phyloP scores from a whole-genome alignment of 1,140 invertebrate species.

The Ladona fulva region DNA sequence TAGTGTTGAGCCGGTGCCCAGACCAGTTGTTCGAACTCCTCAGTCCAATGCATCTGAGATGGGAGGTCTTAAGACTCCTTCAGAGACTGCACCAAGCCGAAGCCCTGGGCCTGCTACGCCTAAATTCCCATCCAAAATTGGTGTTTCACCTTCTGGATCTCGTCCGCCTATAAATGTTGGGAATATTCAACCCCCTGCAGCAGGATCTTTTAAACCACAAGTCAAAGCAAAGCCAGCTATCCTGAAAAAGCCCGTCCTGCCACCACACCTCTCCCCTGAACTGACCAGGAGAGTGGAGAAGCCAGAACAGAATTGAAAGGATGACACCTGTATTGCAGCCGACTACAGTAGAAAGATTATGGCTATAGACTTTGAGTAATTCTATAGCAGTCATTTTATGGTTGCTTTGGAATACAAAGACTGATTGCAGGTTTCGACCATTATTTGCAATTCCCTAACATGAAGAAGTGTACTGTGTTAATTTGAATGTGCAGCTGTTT shows the following conservation, averaged over 20 bases:
- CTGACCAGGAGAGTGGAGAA: background rate
- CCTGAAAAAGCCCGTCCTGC: constrained; percentile 55
- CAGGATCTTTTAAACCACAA: constrained; percentile 53
- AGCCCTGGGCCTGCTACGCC: constrained; percentile 31
- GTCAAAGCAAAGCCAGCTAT: constrained; percentile 64
- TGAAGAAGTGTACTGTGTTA: background rate
- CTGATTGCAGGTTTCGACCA: background rate
- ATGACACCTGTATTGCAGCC: background rate
- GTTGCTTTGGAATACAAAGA: background rate
- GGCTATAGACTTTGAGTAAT: background rate
- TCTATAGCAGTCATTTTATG: background rate
- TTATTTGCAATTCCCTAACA: background rate
- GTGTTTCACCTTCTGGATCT: constrained; percentile 15
- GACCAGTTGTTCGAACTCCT: background rate
- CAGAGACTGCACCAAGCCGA: constrained; percentile 13
- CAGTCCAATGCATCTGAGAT: background rate
- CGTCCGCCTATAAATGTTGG: background rate
- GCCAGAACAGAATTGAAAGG: background rate
- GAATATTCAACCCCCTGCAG: constrained; percentile 31
- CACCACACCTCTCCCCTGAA: constrained; percentile 29
- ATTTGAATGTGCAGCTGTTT: background rate
- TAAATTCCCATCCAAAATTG: constrained; percentile 47
- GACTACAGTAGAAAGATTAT: background rate
- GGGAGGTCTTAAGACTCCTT: constrained; percentile 12
- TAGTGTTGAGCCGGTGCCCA: background rate